Base-by-base conservation (phyloP, 2,888 invertebrate species). In the Operophtera brumata region DNA sequence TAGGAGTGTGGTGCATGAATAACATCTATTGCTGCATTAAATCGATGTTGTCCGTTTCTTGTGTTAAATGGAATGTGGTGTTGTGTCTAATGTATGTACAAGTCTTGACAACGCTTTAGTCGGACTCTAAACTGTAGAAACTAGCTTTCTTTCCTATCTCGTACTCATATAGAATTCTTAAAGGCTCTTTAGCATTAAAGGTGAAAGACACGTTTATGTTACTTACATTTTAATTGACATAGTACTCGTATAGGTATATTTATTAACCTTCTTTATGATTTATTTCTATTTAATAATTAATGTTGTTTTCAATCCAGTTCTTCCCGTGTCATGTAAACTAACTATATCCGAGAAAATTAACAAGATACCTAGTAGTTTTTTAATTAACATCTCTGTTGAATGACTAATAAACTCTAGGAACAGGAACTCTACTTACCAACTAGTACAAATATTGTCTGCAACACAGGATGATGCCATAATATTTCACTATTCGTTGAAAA, bases 1-100 rank as follows among this genome's bases (percentile, higher is more conserved):
- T 75, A 77, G 80, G 70, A 75, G 70, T 73, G 82, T 86, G 89
- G 90, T 90, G 90, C 90, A 90, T 88, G 90, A 90, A 90, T 90
- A 90, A 90, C 90, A 90, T 90, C 90, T 90, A 86, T 86, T 71
- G 75, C 72, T 79, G 70, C 52, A 44, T 71, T 71, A 73, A 66
- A 66, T 77, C 59, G 64, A 62, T 77, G 78, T 77, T 70, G 66
- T 73, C 66, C 62, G 26, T 60, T 66, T 69, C 59, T 70, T 72
- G 70, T 78, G 65, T 77, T 74, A 73, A n/a, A n/a, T 80, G 79
- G 78, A 76, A 78, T 84, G 87, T 86, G 84, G 86, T 87, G 85
- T 86, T 86, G 85, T 87, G 86, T 82, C 72, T 70, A 36, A 37
- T 69, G 61, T 71, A 77, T 73, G 76, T 78, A 43, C 44, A 39